phyloP scores from a whole-genome alignment of 2,888 invertebrate genomes.

The Orgyia antiqua region DNA sequence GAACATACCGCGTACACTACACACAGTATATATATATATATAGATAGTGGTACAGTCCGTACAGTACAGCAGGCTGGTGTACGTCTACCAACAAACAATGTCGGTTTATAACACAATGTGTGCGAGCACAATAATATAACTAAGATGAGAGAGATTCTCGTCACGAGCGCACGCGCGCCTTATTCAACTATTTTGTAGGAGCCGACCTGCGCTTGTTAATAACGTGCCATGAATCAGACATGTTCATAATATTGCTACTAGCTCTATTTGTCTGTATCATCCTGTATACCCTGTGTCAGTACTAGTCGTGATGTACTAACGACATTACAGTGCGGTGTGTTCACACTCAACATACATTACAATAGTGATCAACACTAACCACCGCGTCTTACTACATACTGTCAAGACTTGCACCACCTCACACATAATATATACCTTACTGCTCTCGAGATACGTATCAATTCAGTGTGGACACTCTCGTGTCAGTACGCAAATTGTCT shows the following conservation, averaged over 20 bases:
- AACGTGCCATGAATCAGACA: constrained; percentile 66
- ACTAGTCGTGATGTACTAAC: constrained; percentile 46
- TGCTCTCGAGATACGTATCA: constrained; percentile 16
- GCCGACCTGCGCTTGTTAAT: constrained; percentile 43
- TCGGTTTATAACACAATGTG: constrained; percentile 75
- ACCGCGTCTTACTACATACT: constrained; percentile 52
- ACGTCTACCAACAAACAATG: constrained; percentile 73
- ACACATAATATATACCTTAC: constrained; percentile 26
- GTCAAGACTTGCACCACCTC: too few species aligned
- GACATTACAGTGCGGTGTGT: constrained; percentile 68
- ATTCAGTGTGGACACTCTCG: too few species aligned
- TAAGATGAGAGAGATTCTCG: constrained; percentile 67
- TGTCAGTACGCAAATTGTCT: constrained; percentile 65
- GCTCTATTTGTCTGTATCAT: too few species aligned
- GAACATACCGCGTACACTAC: too few species aligned
- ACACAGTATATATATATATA: too few species aligned
- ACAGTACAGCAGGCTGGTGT: constrained; percentile 56
- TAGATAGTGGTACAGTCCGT: neutral
- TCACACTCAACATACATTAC: constrained; percentile 67
- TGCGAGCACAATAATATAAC: constrained; percentile 60
- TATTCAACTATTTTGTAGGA: constrained; percentile 68
- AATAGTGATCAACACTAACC: constrained; percentile 59
- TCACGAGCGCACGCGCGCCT: constrained; percentile 69
- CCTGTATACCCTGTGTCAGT: too few species aligned
- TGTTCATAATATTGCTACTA: too few species aligned